phyloP scores from a whole-genome alignment of 2,113 vertebrate species.

The Budorcas taxicolor region DNA sequence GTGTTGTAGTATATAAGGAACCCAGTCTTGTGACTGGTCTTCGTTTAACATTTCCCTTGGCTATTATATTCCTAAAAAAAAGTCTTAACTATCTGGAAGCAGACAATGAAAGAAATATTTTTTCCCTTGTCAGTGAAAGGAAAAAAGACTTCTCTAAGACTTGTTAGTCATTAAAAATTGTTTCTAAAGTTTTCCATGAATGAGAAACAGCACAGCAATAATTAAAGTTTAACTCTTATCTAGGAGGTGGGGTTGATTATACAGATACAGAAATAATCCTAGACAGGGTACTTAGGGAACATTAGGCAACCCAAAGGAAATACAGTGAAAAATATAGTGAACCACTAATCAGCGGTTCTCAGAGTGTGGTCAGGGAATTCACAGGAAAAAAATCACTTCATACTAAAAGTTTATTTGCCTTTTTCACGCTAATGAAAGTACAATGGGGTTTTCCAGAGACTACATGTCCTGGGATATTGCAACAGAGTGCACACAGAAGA shows the following conservation, averaged over 20 bases:
- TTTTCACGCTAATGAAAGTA: neutral
- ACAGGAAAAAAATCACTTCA: constrained; percentile 19
- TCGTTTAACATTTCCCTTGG: neutral
- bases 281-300: neutral
- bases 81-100: neutral
- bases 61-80: neutral
- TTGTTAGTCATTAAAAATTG: constrained; percentile 17
- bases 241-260: neutral
- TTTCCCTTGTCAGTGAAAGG: neutral
- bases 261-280: neutral
- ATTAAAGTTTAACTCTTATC: constrained; percentile 10
- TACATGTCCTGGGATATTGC: neutral
- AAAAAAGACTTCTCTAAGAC: neutral
- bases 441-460: neutral
- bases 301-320: neutral
- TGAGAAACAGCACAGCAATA: neutral
- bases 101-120: neutral
- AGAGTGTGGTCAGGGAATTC: neutral
- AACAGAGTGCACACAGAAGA: neutral
- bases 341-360: neutral
- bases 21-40: neutral
- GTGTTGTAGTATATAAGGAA: neutral
- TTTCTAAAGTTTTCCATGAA: neutral
- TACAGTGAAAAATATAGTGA: neutral
- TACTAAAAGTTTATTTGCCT: neutral